phyloP scores from a whole-genome alignment of 2,797 vertebrate species.

The Anolis apletophallus region DNA sequence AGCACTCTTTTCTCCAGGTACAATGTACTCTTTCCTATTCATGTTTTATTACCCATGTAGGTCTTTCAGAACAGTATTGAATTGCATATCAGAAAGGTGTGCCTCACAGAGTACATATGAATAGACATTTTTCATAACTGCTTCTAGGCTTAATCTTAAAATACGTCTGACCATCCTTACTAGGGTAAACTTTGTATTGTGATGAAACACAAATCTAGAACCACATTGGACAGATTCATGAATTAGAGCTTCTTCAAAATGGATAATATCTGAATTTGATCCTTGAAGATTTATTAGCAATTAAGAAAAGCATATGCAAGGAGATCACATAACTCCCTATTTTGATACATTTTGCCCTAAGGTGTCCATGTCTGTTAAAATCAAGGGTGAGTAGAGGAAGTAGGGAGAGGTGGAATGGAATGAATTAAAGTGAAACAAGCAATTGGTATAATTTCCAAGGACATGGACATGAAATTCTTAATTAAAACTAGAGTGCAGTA shows the following conservation, averaged over 20 bases:
- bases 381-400: too few relatives aligned
- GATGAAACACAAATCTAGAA: background rate
- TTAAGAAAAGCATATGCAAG: too few relatives aligned
- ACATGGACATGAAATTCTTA: background rate
- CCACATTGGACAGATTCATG: background rate
- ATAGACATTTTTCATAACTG: background rate
- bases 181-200: background rate
- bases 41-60: background rate
- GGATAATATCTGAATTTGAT: background rate
- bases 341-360: too few relatives aligned
- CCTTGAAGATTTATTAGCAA: background rate
- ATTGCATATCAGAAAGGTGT: background rate
- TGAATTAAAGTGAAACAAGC: background rate
- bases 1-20: background rate
- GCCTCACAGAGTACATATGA: background rate
- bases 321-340: too few relatives aligned
- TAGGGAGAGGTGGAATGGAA: too few relatives aligned
- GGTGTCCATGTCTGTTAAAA: too few relatives aligned
- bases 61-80: background rate
- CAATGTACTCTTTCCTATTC: background rate
- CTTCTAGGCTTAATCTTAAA: background rate
- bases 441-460: conserved; percentile 26
- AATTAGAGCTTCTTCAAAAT: background rate
- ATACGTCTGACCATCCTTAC: background rate
- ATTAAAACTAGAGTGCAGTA: conserved; percentile 13